Percentiles rank a stretch among this genome's conserved stretches.
Evolutionary conservation across 2,888 invertebrate genomes (phyloP).

Genomic region (Drosophila fulvimacula): DNA sequence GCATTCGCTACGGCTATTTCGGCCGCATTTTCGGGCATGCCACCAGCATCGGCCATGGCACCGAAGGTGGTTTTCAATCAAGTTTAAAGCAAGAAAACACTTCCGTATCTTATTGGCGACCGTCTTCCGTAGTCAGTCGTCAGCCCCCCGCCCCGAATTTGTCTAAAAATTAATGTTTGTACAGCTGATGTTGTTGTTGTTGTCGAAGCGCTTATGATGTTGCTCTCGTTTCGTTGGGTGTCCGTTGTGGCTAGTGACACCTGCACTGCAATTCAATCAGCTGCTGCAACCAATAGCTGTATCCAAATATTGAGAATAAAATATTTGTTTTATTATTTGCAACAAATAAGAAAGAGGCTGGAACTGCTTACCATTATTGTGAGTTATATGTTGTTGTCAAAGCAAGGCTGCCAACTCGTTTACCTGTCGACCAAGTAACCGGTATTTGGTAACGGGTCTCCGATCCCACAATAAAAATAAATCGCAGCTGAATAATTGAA

Average conservation of each 20-base stretch:
- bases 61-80: slow-evolving; percentile 35
- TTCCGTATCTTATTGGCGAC: slow-evolving; percentile 59
- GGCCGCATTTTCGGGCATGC: slow-evolving; percentile 60
- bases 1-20: slow-evolving; percentile 73
- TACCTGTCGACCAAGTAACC: slow-evolving; percentile 2
- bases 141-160: slow-evolving; percentile 32
- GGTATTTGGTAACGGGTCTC: slow-evolving; percentile 29
- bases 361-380: slow-evolving; percentile 54
- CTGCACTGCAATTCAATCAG: slow-evolving; percentile 21
- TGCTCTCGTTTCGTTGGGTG: slow-evolving; percentile 10
- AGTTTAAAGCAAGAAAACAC: slow-evolving; percentile 41
- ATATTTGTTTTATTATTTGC: slow-evolving; percentile 24
- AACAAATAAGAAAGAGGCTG: slow-evolving; percentile 17
- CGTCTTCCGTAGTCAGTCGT: slow-evolving; percentile 58
- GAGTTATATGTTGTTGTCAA: slow-evolving; percentile 51
- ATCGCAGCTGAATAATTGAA: background rate
- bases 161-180: slow-evolving; percentile 24
- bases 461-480: background rate
- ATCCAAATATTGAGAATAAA: slow-evolving; percentile 1
- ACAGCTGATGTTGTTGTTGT: slow-evolving; percentile 38
- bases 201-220: slow-evolving; percentile 4
- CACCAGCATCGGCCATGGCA: slow-evolving; percentile 60
- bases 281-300: slow-evolving; percentile 22
- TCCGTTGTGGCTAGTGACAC: slow-evolving; percentile 18
- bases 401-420: slow-evolving; percentile 39